Percentiles rank a stretch among this genome's conserved stretches.
Evolutionary conservation across 1,140 invertebrate genomes (phyloP).

Genomic region (Euglossa dilemma): DNA sequence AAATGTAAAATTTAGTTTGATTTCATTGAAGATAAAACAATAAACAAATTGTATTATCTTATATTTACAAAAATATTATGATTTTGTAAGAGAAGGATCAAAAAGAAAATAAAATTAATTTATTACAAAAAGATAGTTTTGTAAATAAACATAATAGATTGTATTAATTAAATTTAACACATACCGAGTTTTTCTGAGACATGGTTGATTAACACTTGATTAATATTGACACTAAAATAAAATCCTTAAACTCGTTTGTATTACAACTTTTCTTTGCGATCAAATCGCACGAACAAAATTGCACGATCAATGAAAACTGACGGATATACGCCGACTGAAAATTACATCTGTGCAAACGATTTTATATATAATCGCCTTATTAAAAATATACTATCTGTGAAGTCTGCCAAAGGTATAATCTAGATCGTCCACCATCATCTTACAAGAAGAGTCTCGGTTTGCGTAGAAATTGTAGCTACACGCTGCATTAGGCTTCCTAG

Average conservation of each 20-base stretch:
- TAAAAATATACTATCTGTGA: slow-evolving; percentile 69
- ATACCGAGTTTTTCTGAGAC: slow-evolving; percentile 58
- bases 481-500: background rate
- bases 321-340: slow-evolving; percentile 15
- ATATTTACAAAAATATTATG: too few species aligned
- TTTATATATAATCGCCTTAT: slow-evolving; percentile 66
- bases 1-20: background rate
- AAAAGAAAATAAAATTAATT: background rate
- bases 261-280: background rate
- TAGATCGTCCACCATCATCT: slow-evolving; percentile 64
- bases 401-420: slow-evolving; percentile 72
- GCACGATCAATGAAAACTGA: background rate
- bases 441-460: slow-evolving; percentile 7
- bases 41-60: background rate
- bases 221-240: background rate
- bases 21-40: too few species aligned
- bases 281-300: background rate
- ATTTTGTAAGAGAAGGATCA: background rate
- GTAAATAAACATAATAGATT: background rate
- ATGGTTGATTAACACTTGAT: slow-evolving; percentile 40
- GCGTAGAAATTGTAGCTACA: background rate
- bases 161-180: slow-evolving; percentile 23
- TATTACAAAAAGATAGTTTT: too few species aligned
- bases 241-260: background rate
- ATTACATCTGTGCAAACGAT: slow-evolving; percentile 19